Conservation (phyloP, 30 jellyfish, hydroid and myxozoan genomes). For the Hydractinia symbiolongicarpus region DNA sequence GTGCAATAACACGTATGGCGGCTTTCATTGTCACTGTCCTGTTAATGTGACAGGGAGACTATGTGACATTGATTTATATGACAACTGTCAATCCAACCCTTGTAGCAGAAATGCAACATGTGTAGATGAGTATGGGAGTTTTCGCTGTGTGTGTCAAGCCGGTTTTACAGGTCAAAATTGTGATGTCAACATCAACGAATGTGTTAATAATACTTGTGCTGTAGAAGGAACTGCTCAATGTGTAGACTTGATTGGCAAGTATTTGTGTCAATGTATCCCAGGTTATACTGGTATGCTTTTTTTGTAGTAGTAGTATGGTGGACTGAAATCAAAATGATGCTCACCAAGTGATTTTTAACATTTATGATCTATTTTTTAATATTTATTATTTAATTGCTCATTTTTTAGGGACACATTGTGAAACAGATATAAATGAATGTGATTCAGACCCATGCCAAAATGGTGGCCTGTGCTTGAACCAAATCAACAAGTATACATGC, state of each 20-base stretch:
- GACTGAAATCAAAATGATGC: neutral
- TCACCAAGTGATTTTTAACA: neutral
- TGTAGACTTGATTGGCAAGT: constrained; percentile 11
- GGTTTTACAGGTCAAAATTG: constrained; percentile 34
- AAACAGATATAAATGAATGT: constrained; percentile 62
- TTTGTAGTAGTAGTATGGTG: neutral
- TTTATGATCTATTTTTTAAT: neutral
- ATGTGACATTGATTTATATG: constrained; percentile 66
- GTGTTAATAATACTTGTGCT: constrained; percentile 28
- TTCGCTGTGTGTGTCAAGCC: constrained; percentile 2
- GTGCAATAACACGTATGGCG: constrained; percentile 53
- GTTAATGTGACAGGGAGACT: constrained; percentile 54
- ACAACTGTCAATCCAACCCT: constrained; percentile 54
- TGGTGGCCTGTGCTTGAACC: constrained; percentile 58
- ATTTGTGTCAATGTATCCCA: constrained; percentile 11
- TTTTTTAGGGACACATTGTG: constrained; percentile 47
- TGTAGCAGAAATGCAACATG: constrained; percentile 17
- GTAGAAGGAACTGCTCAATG: constrained; percentile 29
- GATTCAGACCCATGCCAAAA: constrained; percentile 39
- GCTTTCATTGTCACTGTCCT: constrained; percentile 63
- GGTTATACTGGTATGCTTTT: constrained; percentile 16
- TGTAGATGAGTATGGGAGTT: constrained; percentile 12
- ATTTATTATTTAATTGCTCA: neutral
- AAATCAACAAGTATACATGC: constrained; percentile 39
- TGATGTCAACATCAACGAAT: neutral